Evolutionary conservation across 2,888 invertebrate genomes (phyloP).

Genomic region (Tipula confusa): DNA sequence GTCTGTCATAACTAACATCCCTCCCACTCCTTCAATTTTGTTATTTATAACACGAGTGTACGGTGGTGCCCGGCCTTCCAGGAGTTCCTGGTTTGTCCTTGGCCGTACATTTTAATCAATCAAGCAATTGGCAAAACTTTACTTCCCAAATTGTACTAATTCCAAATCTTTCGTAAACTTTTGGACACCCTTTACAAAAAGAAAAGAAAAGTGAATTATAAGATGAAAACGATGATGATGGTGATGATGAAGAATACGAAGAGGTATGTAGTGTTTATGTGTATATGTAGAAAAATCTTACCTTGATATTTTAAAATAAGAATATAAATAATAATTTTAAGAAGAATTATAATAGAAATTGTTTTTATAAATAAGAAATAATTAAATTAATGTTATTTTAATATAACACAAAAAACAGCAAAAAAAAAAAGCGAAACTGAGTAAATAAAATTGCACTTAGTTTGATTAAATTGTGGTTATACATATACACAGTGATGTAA

Average conservation of each 20-base stretch:
- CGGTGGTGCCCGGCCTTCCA: too few relatives aligned
- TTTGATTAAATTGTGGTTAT: conserved; percentile 5
- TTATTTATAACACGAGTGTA: too few relatives aligned
- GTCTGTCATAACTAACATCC: too few relatives aligned
- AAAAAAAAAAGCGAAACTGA: background rate
- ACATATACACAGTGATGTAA: background rate
- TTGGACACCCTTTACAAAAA: too few relatives aligned
- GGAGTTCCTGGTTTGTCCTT: too few relatives aligned
- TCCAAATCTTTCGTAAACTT: too few relatives aligned
- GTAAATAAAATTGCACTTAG: conserved; percentile 25
- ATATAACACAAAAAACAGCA: background rate
- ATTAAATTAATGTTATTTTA: conserved; percentile 20
- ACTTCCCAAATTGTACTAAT: too few relatives aligned
- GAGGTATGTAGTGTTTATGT: background rate
- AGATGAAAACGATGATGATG: conserved; percentile 13
- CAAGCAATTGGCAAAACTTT: too few relatives aligned
- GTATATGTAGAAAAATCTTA: background rate
- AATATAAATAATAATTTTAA: conserved; percentile 21
- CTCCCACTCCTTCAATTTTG: too few relatives aligned
- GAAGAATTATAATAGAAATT: conserved; percentile 12
- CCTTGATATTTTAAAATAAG: conserved; percentile 25
- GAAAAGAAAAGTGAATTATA: conserved; percentile 5
- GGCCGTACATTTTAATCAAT: too few relatives aligned
- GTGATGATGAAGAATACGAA: background rate
- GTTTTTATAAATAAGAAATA: conserved; percentile 7